These are phyloP conservation scores for Chauna torquata DNA, from an alignment of 2,113 vertebrate genomes.

Conservation along the genomic window DNA sequence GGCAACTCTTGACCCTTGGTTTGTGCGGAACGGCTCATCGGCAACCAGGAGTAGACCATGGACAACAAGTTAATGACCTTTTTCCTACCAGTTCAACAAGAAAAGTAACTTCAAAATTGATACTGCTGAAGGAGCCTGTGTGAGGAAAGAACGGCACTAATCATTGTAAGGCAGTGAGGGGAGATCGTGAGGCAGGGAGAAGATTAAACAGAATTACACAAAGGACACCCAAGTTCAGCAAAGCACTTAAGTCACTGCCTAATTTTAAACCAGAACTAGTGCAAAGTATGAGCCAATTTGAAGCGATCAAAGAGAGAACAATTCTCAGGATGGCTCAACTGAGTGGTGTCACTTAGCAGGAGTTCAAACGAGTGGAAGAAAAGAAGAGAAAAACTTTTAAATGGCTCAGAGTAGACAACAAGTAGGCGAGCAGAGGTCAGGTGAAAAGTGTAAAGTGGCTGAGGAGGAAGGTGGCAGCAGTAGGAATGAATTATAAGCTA, in stretches of 20 bases:
- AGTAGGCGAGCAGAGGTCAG: constrained; percentile 12
- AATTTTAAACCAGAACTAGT: constrained; percentile 3
- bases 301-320: background rate
- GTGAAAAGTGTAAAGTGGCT: background rate
- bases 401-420: background rate
- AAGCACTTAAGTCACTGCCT: constrained; percentile 17
- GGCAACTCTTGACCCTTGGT: constrained; percentile 22
- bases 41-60: background rate
- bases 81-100: constrained; percentile 19
- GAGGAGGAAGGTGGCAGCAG: constrained; percentile 3
- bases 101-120: constrained; percentile 27
- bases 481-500: constrained; percentile 41
- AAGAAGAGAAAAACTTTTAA: constrained; percentile 47
- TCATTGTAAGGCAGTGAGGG: background rate
- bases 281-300: background rate
- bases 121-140: background rate
- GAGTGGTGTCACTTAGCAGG: background rate
- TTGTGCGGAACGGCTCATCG: constrained; percentile 5
- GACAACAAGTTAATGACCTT: constrained; percentile 56
- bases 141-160: background rate
- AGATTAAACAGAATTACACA: constrained; percentile 29
- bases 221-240: constrained; percentile 20
- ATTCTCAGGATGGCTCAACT: constrained; percentile 8
- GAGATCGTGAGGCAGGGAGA: background rate
- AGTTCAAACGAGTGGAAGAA: background rate